These are phyloP conservation scores for Syritta pipiens DNA, from an alignment of 2,888 invertebrate genomes.

Conservation along the genomic window DNA sequence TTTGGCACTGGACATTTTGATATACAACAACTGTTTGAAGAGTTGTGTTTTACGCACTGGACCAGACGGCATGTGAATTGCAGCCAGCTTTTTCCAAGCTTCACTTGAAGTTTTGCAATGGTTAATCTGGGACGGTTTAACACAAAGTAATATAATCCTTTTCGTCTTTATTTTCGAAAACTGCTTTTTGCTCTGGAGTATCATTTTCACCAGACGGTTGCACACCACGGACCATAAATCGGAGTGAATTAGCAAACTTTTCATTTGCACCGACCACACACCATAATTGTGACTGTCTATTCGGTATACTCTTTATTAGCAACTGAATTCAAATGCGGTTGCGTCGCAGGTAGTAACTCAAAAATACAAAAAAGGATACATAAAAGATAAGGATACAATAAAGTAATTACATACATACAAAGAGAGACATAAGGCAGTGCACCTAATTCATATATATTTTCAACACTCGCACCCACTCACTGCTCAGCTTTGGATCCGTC, in stretches of 20 bases:
- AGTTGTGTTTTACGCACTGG: conserved; percentile 67
- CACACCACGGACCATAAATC: conserved; percentile 15
- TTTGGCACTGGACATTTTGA: conserved; percentile 54
- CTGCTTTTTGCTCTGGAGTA: conserved; percentile 4
- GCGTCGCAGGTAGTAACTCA: no score
- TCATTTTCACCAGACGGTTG: not conserved
- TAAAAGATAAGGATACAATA: no score
- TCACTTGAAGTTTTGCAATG: conserved; percentile 71
- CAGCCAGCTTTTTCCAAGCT: conserved; percentile 75
- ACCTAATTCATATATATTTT: no score
- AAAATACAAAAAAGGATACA: no score
- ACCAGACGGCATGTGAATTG: conserved; percentile 74
- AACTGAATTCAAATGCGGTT: no score
- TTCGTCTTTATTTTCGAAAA: conserved; percentile 19
- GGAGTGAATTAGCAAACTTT: conserved; percentile 20
- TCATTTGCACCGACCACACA: conserved; percentile 19
- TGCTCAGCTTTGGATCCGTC: no score
- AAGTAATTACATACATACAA: no score
- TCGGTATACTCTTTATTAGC: no score
- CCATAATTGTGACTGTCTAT: conserved; percentile 10
- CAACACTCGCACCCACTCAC: no score
- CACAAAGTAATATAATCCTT: conserved; percentile 19
- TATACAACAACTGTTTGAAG: conserved; percentile 42
- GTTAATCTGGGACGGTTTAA: conserved; percentile 70
- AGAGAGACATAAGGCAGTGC: no score